Evolutionary conservation across 1,140 invertebrate species (phyloP).

Genomic region (Coboldia fuscipes): DNA sequence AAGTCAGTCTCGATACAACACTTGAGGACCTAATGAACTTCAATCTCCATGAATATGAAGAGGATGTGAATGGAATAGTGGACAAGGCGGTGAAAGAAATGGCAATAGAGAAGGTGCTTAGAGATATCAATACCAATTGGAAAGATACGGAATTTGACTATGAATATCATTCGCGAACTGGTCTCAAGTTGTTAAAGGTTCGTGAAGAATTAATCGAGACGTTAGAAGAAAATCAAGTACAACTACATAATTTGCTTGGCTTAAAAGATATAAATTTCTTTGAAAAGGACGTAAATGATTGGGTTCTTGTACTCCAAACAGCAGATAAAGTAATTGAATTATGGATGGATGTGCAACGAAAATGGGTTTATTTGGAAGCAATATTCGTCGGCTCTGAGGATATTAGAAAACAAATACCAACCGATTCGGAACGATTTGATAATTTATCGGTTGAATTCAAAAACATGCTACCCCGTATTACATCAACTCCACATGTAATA

Average conservation of each 20-base stretch:
- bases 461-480: conserved; percentile 23
- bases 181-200: conserved; percentile 50
- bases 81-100: conserved; percentile 91
- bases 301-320: conserved; percentile 73
- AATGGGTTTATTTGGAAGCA: conserved; percentile 85
- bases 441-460: conserved; percentile 73
- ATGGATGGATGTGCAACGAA: conserved; percentile 86
- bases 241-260: conserved; percentile 78
- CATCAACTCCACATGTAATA: conserved; percentile 50
- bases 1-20: conserved; percentile 51
- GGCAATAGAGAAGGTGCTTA: conserved; percentile 66
- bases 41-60: conserved; percentile 78
- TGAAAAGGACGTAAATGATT: conserved; percentile 60
- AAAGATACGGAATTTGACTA: conserved; percentile 61
- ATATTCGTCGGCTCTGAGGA: conserved; percentile 94
- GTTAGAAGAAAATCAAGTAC: conserved; percentile 90
- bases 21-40: conserved; percentile 68
- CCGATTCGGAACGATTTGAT: conserved; percentile 81
- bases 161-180: conserved; percentile 58
- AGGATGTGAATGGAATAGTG: conserved; percentile 86
- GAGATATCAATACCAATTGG: conserved; percentile 71
- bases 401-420: conserved; percentile 74
- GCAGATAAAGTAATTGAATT: conserved; percentile 67
- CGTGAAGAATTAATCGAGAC: conserved; percentile 77
- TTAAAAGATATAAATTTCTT: conserved; percentile 85